Base-by-base conservation (phyloP, 2,888 invertebrate species). In the Chrysotoxum bicinctum region DNA sequence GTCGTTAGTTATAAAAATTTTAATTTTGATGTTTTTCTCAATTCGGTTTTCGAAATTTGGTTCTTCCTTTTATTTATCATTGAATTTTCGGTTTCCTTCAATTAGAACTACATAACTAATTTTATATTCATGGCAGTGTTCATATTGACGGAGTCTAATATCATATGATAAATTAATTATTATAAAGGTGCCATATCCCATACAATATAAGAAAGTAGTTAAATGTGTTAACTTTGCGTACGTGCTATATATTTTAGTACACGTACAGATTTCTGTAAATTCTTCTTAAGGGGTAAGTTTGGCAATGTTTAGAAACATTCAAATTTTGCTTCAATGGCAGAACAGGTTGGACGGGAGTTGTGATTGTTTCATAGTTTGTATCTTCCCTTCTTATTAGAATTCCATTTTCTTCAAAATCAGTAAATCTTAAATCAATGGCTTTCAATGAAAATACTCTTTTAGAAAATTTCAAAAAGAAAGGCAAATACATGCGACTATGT, bases 101-200 rank as follows among this genome's bases (percentile, higher is more conserved):
- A 56, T 56, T 56, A 56, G 56, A 58, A 37, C 19, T 21, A 37
- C 4, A n/a, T 1, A 21, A 37, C 58, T 58, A 58, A 58, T 37
- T 37, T 37, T 14, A 14, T n/a, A 37, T 37, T 21, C 35, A 58
- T 56, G 19, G 12, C 19, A 19, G 16, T 1, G 14, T 23, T 26
- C 3, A 37, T 8, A 58, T 21, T 16, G 19, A 56, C 5, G 16
- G 2, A 56, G 7, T 12, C 12, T 35, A 6, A 35, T 0, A 35
- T 21, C 19, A 35, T 48, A 32, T 58, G 19, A 37, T 14, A 21
- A 37, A 58, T 35, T 35, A 32, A 58, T 58, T 58, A 58, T 58
- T 37, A 58, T 21, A 21, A 1, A 21, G 14, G 37, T 58, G 58
- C 14, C 4, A 35, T 37, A 21, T 21, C 21, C 7, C 14, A 14